These are phyloP conservation scores for Hyperoplus immaculatus DNA, from an alignment of 2,797 vertebrate genomes.

Conservation along the genomic window DNA sequence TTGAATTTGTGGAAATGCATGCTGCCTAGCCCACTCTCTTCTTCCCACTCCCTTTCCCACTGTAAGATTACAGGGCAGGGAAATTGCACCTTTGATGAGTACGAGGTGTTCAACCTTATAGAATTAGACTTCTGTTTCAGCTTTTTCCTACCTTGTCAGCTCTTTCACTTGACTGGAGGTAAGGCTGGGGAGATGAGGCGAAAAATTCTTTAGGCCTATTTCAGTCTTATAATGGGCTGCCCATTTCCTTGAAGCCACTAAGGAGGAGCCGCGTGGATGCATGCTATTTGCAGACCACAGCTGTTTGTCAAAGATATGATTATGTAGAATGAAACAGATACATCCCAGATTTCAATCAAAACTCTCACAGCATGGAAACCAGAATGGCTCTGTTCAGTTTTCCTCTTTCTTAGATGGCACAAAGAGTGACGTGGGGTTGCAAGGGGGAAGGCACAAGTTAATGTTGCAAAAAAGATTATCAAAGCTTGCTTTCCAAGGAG, in stretches of 20 bases:
- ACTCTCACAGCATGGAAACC: constrained; percentile 43
- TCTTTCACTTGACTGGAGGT: constrained; percentile 72
- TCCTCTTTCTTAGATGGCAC: constrained; percentile 54
- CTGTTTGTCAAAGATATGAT: constrained; percentile 83
- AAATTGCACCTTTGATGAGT: constrained; percentile 68
- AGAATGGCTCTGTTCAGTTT: constrained; percentile 57
- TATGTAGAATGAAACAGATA: constrained; percentile 69
- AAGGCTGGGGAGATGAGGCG: constrained; percentile 75
- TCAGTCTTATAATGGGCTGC: constrained; percentile 73
- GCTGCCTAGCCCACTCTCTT: constrained; percentile 19
- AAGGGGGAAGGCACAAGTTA: constrained; percentile 34
- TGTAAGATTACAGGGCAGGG: constrained; percentile 46
- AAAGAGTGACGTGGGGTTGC: constrained; percentile 27
- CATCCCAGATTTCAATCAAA: constrained; percentile 73
- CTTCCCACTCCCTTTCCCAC: constrained; percentile 5
- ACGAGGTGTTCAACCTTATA: constrained; percentile 66
- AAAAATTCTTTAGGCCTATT: constrained; percentile 76
- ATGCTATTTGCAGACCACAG: constrained; percentile 73
- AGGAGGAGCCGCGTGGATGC: constrained; percentile 47
- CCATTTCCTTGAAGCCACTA: constrained; percentile 56
- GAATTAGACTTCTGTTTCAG: constrained; percentile 74
- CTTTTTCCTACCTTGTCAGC: constrained; percentile 75
- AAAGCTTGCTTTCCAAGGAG: constrained; percentile 66
- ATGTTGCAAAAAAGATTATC: constrained; percentile 62
- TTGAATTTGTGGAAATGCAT: constrained; percentile 48